Conservation (phyloP, 2,888 invertebrate species). For the Synanthedon andrenaeformis region DNA sequence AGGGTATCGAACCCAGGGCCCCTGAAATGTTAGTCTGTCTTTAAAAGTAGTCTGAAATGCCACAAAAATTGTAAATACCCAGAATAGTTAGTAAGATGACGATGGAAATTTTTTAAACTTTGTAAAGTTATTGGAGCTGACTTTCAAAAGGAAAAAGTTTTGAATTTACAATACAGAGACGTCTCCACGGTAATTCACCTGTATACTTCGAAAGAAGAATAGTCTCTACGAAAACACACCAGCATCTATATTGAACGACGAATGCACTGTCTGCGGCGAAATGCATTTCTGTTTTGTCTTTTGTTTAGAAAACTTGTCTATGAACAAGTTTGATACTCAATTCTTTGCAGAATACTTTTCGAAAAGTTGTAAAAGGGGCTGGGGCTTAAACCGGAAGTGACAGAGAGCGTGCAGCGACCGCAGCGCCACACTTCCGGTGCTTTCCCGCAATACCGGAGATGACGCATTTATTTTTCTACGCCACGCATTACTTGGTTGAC, state of each 20-base stretch:
- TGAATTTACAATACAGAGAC: too few relatives aligned
- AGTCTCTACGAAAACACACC: too few relatives aligned
- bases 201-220: too few relatives aligned
- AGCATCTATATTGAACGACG: background rate
- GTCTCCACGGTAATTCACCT: too few relatives aligned
- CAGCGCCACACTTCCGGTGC: slow-evolving; percentile 8
- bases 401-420: slow-evolving; percentile 15
- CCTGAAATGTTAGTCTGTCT: too few relatives aligned
- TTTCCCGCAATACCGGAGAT: slow-evolving; percentile 19
- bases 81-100: too few relatives aligned
- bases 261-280: slow-evolving; percentile 20
- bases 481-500: background rate
- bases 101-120: too few relatives aligned
- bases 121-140: too few relatives aligned
- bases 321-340: slow-evolving; percentile 61
- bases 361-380: slow-evolving; percentile 39
- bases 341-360: slow-evolving; percentile 57
- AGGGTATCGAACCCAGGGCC: too few relatives aligned
- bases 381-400: slow-evolving; percentile 28
- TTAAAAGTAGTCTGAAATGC: too few relatives aligned
- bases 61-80: too few relatives aligned
- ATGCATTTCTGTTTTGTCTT: slow-evolving; percentile 44
- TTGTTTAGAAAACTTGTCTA: slow-evolving; percentile 45
- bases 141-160: too few relatives aligned
- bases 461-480: slow-evolving; percentile 34